phyloP scores from a whole-genome alignment of 2,888 invertebrate genomes.

The Dicycla oo region DNA sequence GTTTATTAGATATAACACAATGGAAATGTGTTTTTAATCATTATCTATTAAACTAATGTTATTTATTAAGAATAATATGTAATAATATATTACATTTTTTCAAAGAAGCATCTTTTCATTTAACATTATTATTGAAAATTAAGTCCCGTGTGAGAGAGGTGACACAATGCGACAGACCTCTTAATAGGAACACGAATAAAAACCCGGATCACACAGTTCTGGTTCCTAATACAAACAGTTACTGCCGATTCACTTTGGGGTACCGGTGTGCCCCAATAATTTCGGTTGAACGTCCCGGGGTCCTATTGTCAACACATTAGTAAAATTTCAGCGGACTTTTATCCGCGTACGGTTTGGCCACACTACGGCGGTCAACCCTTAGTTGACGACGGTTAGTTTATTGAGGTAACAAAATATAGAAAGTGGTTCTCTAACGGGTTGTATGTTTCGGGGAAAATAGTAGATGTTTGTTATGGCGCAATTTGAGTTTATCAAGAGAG shows the following conservation, averaged over 20 bases:
- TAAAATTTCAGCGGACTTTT: conserved; percentile 61
- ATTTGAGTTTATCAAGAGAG: background rate
- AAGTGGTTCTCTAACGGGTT: conserved; percentile 18
- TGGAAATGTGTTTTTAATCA: no score
- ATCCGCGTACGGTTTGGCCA: conserved; percentile 39
- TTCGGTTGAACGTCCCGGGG: conserved; percentile 34
- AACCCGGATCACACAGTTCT: conserved; percentile 28
- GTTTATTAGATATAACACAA: no score
- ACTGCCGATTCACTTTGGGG: conserved; percentile 37
- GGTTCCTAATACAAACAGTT: conserved; percentile 39
- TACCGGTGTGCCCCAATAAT: conserved; percentile 55
- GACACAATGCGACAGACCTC: no score
- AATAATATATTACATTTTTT: no score
- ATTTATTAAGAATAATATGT: no score
- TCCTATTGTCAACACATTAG: conserved; percentile 63
- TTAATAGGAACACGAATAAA: conserved; percentile 34
- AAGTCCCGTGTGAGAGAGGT: no score
- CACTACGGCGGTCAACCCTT: conserved; percentile 44
- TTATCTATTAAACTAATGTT: no score
- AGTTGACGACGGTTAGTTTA: conserved; percentile 33
- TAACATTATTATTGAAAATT: no score
- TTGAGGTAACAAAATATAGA: conserved; percentile 26
- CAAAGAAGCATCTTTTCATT: no score
- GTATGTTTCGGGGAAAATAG: background rate
- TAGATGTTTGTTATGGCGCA: background rate